Percentiles rank a stretch among this genome's conserved stretches.
Evolutionary conservation across 2,888 invertebrate species (phyloP).

Genomic region (Drosophila greeni): DNA sequence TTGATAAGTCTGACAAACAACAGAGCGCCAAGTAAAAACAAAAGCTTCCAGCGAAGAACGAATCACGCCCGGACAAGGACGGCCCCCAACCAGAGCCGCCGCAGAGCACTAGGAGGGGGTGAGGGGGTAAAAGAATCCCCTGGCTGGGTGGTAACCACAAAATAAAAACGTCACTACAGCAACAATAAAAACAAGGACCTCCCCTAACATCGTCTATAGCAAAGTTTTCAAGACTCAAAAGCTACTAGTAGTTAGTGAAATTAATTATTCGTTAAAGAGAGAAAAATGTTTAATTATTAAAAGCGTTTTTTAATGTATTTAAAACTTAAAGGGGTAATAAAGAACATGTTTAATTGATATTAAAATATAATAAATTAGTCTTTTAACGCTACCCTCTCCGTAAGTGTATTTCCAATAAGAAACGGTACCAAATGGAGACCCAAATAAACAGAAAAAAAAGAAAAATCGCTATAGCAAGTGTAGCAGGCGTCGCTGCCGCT

Average conservation of each 20-base stretch:
- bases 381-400: too few species aligned
- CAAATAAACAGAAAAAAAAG: slow-evolving; percentile 3
- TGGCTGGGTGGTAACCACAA: slow-evolving; percentile 57
- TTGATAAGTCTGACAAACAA: slow-evolving; percentile 71
- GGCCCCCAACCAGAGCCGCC: slow-evolving; percentile 1
- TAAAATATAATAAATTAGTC: too few species aligned
- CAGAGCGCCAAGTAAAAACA: slow-evolving; percentile 48
- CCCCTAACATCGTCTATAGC: slow-evolving; percentile 21
- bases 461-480: slow-evolving; percentile 54
- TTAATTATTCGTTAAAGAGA: slow-evolving; percentile 1
- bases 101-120: neutral
- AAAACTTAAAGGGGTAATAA: neutral
- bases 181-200: slow-evolving; percentile 27
- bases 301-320: too few species aligned
- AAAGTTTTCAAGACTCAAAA: slow-evolving; percentile 20
- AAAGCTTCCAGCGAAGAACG: slow-evolving; percentile 55
- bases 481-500: slow-evolving; percentile 6
- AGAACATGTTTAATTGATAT: too few species aligned
- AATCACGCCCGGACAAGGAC: slow-evolving; percentile 13
- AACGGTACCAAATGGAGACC: slow-evolving; percentile 11
- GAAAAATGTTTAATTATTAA: neutral
- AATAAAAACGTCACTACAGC: slow-evolving; percentile 59
- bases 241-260: slow-evolving; percentile 12
- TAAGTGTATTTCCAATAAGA: slow-evolving; percentile 9
- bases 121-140: slow-evolving; percentile 34